phyloP scores from a whole-genome alignment of 2,113 vertebrate genomes.

The Grus americana region DNA sequence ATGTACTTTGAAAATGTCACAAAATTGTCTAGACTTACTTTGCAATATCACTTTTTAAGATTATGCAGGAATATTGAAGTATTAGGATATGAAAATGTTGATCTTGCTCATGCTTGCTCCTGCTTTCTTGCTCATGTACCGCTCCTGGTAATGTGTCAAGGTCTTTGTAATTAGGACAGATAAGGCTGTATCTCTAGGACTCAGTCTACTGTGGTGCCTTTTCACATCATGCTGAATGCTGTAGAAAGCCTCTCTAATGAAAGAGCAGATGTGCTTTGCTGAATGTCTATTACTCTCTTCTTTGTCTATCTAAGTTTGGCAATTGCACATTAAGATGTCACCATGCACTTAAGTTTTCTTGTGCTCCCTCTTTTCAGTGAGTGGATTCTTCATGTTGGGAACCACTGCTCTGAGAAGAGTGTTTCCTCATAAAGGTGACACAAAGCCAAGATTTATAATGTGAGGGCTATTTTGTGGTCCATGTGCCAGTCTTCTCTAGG shows the following conservation, averaged over 20 bases:
- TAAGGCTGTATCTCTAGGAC: not conserved
- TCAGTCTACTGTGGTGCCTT: not conserved
- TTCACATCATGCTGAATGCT: not conserved
- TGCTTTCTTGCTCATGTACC: not conserved
- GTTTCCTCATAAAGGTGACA: not conserved
- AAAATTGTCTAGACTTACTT: not conserved
- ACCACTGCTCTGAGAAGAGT: not conserved
- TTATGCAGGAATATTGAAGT: not conserved
- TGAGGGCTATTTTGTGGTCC: not conserved
- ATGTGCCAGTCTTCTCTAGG: not conserved
- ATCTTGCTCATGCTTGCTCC: not conserved
- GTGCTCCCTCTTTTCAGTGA: not conserved
- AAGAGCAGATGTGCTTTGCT: not conserved
- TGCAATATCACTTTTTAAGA: not conserved
- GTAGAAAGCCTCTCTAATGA: not conserved
- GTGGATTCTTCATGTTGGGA: not conserved
- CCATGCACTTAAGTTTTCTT: not conserved
- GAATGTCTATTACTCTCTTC: not conserved
- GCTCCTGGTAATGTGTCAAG: not conserved
- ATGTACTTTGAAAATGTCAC: not conserved
- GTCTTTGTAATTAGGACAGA: not conserved
- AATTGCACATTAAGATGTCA: not conserved
- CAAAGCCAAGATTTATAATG: not conserved
- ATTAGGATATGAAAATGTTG: not conserved
- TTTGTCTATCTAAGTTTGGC: not conserved